Evolutionary conservation across 2,797 vertebrate genomes (phyloP).

Genomic region (Hyperoplus immaculatus): DNA sequence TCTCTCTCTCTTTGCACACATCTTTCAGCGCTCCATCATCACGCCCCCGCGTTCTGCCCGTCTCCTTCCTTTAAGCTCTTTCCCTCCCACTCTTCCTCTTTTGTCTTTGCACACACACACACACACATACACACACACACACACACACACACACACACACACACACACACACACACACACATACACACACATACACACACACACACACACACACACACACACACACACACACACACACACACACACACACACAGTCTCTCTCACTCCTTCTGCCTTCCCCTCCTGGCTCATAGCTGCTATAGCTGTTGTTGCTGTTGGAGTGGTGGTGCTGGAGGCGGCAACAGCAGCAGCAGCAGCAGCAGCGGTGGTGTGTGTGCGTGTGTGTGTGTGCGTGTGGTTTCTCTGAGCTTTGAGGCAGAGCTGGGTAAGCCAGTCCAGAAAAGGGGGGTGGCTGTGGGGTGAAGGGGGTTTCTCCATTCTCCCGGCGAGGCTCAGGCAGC

Average conservation of each 20-base stretch:
- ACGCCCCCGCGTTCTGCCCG: conserved; percentile 77
- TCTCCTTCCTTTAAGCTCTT: conserved; percentile 78
- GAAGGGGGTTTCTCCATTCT: conserved; percentile 50
- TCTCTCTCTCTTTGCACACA: conserved; percentile 50
- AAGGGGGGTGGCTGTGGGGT: conserved; percentile 28
- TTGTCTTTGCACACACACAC: conserved; percentile 58
- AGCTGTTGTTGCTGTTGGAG: conserved; percentile 50
- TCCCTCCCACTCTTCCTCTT: conserved; percentile 79
- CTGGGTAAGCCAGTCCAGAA: conserved; percentile 73
- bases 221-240: no score
- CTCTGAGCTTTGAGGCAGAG: conserved; percentile 69
- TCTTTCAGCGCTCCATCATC: conserved; percentile 73
- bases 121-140: no score
- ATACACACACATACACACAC: no score
- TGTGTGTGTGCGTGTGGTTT: conserved; percentile 64
- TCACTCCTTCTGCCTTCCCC: conserved; percentile 43
- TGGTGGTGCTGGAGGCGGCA: conserved; percentile 44
- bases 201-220: no score
- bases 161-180: no score
- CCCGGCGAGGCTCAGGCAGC: conserved; percentile 55
- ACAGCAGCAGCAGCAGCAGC: conserved; percentile 7
- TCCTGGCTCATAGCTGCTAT: conserved; percentile 54
- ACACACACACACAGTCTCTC: conserved; percentile 10
- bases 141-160: no score
- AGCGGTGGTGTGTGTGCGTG: conserved; percentile 40